Evolutionary conservation across 1,140 invertebrate species (phyloP).

Genomic region (Heliconius nattereri): DNA sequence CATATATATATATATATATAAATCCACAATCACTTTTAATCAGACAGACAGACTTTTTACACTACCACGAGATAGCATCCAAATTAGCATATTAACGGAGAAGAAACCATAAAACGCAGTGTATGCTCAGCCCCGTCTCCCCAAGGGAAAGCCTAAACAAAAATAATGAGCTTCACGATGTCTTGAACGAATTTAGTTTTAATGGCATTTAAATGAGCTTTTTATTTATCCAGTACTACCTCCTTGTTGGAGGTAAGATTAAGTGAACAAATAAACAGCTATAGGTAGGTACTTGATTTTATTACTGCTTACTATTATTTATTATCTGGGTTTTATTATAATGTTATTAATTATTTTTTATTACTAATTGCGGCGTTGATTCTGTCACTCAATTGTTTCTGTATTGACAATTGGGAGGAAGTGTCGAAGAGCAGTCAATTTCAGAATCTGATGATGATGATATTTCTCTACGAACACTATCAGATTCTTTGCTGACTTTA

Average conservation of each 20-base stretch:
- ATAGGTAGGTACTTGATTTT: neutral
- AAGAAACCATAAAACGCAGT: constrained; percentile 11
- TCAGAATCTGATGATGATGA: too few relatives aligned
- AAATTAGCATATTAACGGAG: constrained; percentile 10
- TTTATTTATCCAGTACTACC: constrained; percentile 48
- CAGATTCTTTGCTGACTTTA: too few relatives aligned
- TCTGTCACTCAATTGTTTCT: too few relatives aligned
- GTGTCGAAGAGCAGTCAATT: too few relatives aligned
- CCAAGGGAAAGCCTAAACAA: constrained; percentile 36
- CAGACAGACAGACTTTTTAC: neutral
- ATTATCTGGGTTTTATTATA: neutral
- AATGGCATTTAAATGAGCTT: constrained; percentile 63
- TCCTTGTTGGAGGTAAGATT: constrained; percentile 3
- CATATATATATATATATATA: too few relatives aligned
- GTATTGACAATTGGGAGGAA: too few relatives aligned
- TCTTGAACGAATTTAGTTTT: constrained; percentile 54
- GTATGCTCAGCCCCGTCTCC: constrained; percentile 3
- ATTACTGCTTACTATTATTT: neutral
- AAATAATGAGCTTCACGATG: constrained; percentile 49
- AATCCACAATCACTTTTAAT: neutral
- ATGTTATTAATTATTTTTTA: neutral
- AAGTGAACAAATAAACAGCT: neutral
- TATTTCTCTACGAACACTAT: too few relatives aligned
- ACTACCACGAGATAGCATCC: neutral
- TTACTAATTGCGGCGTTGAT: too few relatives aligned